Evolutionary conservation across 2,113 vertebrate genomes (phyloP), one percentile per base, ranked within the genome.

Genomic region (Pterocles orientalis): DNA sequence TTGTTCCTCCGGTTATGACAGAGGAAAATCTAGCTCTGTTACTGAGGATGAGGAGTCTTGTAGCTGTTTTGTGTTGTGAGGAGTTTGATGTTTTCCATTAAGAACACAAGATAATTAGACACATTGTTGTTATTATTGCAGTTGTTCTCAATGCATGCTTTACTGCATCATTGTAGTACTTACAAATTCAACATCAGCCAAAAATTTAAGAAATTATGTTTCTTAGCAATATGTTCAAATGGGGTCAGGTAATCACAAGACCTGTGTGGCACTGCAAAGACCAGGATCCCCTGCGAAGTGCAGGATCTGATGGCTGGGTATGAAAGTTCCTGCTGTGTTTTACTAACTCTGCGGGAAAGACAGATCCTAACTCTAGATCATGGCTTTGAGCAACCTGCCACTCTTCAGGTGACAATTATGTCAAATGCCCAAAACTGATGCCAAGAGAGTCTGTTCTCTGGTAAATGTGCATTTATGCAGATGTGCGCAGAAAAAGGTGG

Each of bases 231-330:
- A 12, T 0, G 4, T 18, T 29, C 17, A 23, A 70, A 36, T 8
- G n/a, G 34, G 31, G 19, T 36, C 58, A 45, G 50, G 50, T 29
- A 65, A 25, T 17, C 18, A 12, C 18, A n/a, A 41, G 48, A n/a
- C 20, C 25, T 48, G 7, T 0, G 0, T 1, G 4, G 8, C 26
- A 18, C 19, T 71, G 53, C 33, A 45, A 65, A 66, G 48, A 60
- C 9, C 43, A 24, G 51, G 5, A 8, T 79, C 10, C 33, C 10
- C 4, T 1, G 7, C 45, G 11, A 70, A 58, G 26, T 5, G 25
- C 19, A 41, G 56, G 34, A 26, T 45, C 18, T 64, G 39, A 50
- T 3, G 1, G 26, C 0, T 64, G n/a, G 24, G 3, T 53, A 18
- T 78, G 64, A 65, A 57, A 79, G 75, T 50, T 76, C 29, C 53